Conservation (phyloP, 2,113 vertebrate genomes). For the Eurypyga helias region DNA sequence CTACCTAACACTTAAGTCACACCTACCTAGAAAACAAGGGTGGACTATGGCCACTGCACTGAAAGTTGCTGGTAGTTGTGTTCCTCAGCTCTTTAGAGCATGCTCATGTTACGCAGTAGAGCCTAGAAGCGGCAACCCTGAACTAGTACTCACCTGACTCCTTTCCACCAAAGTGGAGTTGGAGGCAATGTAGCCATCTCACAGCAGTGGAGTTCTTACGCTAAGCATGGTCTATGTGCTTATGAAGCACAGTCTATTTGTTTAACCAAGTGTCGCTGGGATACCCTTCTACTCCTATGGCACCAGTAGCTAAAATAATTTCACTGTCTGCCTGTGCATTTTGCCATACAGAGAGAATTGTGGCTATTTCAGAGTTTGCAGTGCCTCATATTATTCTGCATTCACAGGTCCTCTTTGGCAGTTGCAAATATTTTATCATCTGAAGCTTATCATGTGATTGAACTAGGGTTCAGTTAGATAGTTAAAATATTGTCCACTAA, state of each 20-base stretch:
- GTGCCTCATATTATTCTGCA: not conserved
- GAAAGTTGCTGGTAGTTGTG: not conserved
- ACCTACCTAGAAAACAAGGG: not conserved
- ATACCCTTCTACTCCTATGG: not conserved
- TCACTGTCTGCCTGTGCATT: not conserved
- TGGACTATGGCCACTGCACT: not conserved
- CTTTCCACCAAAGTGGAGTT: not conserved
- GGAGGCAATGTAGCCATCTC: not conserved
- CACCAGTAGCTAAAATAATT: not conserved
- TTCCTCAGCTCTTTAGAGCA: not conserved
- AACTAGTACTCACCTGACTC: not conserved
- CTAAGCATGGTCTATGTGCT: not conserved
- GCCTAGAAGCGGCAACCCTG: not conserved
- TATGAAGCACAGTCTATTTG: not conserved
- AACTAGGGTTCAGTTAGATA: not conserved
- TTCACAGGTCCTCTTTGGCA: not conserved
- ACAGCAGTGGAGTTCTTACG: not conserved
- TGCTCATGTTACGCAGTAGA: not conserved
- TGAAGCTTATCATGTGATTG: not conserved
- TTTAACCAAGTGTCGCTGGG: not conserved
- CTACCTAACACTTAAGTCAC: not conserved
- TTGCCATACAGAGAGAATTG: not conserved
- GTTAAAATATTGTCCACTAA: not conserved
- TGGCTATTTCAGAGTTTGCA: not conserved
- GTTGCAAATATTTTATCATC: not conserved